A percentile compares a stretch with the other conserved stretches of the same genome.
Conservation (phyloP, 2,888 invertebrate genomes). For the Iphiclides podalirius region DNA sequence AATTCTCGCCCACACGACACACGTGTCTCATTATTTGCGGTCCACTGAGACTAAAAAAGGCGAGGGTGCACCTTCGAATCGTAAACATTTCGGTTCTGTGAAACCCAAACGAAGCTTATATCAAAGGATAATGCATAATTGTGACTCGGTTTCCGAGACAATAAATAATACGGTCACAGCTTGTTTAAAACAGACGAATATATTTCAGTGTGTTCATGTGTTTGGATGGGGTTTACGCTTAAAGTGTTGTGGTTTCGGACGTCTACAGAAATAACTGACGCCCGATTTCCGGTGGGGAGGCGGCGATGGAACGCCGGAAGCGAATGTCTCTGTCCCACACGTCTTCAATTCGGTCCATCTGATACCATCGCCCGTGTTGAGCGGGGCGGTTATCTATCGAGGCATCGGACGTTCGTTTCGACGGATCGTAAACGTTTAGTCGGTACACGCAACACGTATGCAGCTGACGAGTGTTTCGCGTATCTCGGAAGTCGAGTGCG, state of each 20-base stretch:
- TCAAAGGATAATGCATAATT: slow-evolving; percentile 36
- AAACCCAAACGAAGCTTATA: slow-evolving; percentile 43
- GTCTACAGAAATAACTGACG: slow-evolving; percentile 24
- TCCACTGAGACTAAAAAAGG: slow-evolving; percentile 60
- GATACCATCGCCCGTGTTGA: slow-evolving; percentile 14
- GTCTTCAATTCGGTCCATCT: slow-evolving; percentile 21
- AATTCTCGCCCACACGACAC: slow-evolving; percentile 58
- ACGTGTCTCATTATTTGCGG: slow-evolving; percentile 59
- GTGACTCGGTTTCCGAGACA: slow-evolving; percentile 27
- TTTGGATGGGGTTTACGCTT: slow-evolving; percentile 9
- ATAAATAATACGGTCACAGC: slow-evolving; percentile 20
- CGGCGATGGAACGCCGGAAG: slow-evolving; percentile 22
- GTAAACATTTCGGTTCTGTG: slow-evolving; percentile 52
- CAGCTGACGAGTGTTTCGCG: slow-evolving; percentile 34
- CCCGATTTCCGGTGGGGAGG: slow-evolving; percentile 23
- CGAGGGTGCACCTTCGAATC: slow-evolving; percentile 28
- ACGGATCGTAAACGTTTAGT: slow-evolving; percentile 17
- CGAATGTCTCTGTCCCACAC: slow-evolving; percentile 18
- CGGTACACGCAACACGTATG: background rate
- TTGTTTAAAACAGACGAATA: slow-evolving; percentile 8
- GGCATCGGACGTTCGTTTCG: slow-evolving; percentile 15
- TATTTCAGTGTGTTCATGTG: slow-evolving; percentile 5
- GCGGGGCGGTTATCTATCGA: slow-evolving; percentile 11
- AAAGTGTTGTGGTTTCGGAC: slow-evolving; percentile 21
- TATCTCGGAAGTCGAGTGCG: slow-evolving; percentile 51